Conservation (phyloP, 2,797 vertebrate species). For the Paedocypris micromegethes region DNA sequence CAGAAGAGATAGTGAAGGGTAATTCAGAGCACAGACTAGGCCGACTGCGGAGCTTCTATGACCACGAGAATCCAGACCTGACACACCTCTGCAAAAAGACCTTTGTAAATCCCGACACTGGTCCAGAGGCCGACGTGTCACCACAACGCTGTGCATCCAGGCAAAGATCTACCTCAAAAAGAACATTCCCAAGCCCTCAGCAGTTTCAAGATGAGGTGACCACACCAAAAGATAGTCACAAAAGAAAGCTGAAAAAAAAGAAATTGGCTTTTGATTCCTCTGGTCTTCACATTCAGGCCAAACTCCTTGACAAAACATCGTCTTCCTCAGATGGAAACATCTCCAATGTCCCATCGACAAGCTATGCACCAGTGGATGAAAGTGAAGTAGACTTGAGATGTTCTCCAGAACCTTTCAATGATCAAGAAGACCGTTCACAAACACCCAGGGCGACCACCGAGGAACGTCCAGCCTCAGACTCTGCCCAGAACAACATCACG, state of each 20-base stretch:
- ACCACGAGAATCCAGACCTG: conserved; percentile 67
- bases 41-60: conserved; percentile 78
- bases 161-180: conserved; percentile 43
- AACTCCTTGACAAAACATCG: conserved; percentile 1
- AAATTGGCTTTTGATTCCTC: conserved; percentile 4
- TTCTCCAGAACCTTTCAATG: conserved; percentile 5
- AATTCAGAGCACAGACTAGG: conserved; percentile 72
- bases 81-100: conserved; percentile 59
- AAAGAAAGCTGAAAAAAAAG: conserved; percentile 22
- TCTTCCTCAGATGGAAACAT: background rate
- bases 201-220: conserved; percentile 42
- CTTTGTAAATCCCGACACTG: conserved; percentile 53
- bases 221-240: conserved; percentile 45
- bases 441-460: background rate
- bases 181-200: conserved; percentile 36
- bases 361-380: background rate
- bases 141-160: conserved; percentile 27
- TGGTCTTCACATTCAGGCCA: conserved; percentile 1
- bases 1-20: conserved; percentile 64
- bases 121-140: conserved; percentile 6
- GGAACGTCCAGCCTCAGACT: background rate
- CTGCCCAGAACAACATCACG: conserved; percentile 55
- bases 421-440: background rate
- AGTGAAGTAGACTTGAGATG: background rate
- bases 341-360: background rate